These are phyloP conservation scores for Pogonognathellus flavescens DNA, from an alignment of 1,140 invertebrate genomes.

Conservation along the genomic window DNA sequence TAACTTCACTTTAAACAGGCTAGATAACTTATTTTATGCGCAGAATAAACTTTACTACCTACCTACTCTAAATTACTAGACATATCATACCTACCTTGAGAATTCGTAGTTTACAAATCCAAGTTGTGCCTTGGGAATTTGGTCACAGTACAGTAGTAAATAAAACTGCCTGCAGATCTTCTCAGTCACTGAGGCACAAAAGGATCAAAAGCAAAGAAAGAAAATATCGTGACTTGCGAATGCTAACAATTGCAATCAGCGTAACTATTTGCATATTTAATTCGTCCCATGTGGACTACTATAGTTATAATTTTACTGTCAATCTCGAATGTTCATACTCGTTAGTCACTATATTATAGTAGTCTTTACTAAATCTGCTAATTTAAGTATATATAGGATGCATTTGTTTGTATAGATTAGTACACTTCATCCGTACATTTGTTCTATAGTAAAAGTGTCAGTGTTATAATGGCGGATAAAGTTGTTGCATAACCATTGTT, in stretches of 20 bases:
- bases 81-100: neutral
- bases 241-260: constrained; percentile 26
- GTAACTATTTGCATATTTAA: constrained; percentile 16
- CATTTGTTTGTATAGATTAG: no score
- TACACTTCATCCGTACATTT: no score
- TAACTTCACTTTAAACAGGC: neutral
- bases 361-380: no score
- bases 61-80: constrained; percentile 11
- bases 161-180: constrained; percentile 29
- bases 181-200: neutral
- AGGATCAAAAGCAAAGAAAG: neutral
- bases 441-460: no score
- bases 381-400: no score
- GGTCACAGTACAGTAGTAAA: neutral
- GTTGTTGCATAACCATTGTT: no score
- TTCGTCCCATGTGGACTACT: constrained; percentile 8
- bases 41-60: constrained; percentile 9
- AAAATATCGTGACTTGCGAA: constrained; percentile 16
- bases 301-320: neutral
- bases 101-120: no score
- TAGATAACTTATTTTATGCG: constrained; percentile 4
- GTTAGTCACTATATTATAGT: no score
- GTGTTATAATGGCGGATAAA: no score
- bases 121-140: constrained; percentile 23
- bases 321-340: no score